Evolutionary conservation across 2,113 vertebrate species (phyloP).

Genomic region (Columbina picui): DNA sequence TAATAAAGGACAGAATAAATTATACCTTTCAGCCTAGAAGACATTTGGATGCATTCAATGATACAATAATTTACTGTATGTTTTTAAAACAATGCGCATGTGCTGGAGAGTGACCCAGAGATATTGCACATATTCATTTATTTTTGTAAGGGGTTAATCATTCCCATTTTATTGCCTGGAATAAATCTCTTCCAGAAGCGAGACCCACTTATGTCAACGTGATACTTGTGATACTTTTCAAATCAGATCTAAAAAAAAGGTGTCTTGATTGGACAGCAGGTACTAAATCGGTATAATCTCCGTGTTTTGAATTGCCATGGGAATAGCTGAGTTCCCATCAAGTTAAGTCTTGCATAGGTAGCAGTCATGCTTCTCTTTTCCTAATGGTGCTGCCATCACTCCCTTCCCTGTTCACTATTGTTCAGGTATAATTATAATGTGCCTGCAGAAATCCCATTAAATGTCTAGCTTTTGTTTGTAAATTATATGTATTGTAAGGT

Average conservation of each 20-base stretch:
- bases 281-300: constrained; percentile 37
- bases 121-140: background rate
- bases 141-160: background rate
- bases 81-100: background rate
- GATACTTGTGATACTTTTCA: background rate
- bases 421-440: constrained; percentile 32
- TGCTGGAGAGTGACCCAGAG: background rate
- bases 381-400: constrained; percentile 43
- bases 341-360: constrained; percentile 50
- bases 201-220: background rate
- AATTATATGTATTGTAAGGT: background rate
- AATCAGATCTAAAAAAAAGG: background rate
- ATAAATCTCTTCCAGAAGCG: background rate
- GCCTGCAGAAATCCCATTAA: constrained; percentile 42
- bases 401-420: constrained; percentile 29
- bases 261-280: background rate
- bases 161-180: background rate
- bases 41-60: background rate
- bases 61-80: background rate
- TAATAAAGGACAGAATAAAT: constrained; percentile 9
- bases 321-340: constrained; percentile 33
- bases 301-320: constrained; percentile 23
- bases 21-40: background rate
- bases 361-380: constrained; percentile 34
- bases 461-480: constrained; percentile 34